A percentile compares a stretch with the other conserved stretches of the same genome.
phyloP scores from a whole-genome alignment of 2,888 invertebrate genomes.

The Isotomurus palustris region DNA sequence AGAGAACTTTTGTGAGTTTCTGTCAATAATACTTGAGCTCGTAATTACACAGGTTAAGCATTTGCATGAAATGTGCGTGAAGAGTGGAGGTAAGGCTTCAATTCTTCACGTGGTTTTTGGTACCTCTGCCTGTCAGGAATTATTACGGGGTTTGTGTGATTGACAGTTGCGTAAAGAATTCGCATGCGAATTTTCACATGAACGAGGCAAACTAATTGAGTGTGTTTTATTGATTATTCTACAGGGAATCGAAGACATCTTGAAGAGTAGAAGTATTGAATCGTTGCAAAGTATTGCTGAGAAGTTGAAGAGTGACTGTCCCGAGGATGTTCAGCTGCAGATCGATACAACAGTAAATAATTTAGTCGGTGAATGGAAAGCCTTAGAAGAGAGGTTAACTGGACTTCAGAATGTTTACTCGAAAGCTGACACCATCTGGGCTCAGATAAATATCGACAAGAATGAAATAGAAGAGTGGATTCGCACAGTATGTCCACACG shows the following conservation, averaged over 20 bases:
- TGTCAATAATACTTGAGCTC: too few species aligned
- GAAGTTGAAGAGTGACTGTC: slow-evolving; percentile 38
- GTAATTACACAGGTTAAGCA: too few species aligned
- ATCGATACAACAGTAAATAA: slow-evolving; percentile 34
- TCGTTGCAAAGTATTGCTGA: slow-evolving; percentile 31
- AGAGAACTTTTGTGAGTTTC: too few species aligned
- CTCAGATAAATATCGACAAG: slow-evolving; percentile 20
- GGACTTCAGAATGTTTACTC: slow-evolving; percentile 14
- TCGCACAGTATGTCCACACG: slow-evolving; percentile 27
- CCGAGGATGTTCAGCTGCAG: slow-evolving; percentile 38
- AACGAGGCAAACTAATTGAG: too few species aligned
- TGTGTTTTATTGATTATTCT: too few species aligned
- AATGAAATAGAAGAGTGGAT: slow-evolving; percentile 33
- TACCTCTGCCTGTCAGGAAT: too few species aligned
- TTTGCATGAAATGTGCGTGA: too few species aligned
- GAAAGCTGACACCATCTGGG: slow-evolving; percentile 24
- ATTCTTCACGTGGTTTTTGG: too few species aligned
- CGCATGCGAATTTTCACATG: too few species aligned
- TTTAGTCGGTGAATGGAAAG: slow-evolving; percentile 32
- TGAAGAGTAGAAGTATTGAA: slow-evolving; percentile 11
- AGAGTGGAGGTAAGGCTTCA: too few species aligned
- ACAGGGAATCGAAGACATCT: not conserved
- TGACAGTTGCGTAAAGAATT: too few species aligned
- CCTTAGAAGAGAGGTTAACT: slow-evolving; percentile 21
- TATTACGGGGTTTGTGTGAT: too few species aligned